phyloP scores from a whole-genome alignment of 2,113 vertebrate species.

The Elachura formosa region DNA sequence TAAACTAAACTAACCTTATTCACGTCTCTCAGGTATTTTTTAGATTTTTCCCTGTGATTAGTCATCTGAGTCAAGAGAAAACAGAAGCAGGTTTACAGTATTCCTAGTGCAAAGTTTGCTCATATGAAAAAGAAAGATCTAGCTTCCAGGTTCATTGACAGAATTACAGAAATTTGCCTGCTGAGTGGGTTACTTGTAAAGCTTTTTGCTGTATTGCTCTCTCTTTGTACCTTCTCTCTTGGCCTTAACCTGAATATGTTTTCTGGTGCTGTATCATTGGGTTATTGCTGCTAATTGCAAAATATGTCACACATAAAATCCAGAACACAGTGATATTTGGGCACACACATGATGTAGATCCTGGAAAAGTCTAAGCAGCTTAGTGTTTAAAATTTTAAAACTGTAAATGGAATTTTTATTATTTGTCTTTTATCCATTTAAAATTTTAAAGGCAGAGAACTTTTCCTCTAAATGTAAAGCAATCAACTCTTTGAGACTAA shows the following conservation, averaged over 20 bases:
- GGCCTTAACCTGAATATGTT: neutral
- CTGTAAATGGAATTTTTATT: neutral
- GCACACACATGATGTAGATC: neutral
- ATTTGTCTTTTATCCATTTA: neutral
- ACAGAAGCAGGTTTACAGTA: neutral
- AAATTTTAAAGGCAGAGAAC: neutral
- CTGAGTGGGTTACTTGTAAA: neutral
- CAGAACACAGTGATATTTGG: neutral
- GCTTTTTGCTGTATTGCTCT: neutral
- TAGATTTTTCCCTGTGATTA: neutral
- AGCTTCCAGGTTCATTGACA: neutral
- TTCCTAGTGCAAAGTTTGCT: neutral
- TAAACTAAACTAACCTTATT: neutral
- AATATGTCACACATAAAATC: neutral
- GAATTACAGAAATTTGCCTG: neutral
- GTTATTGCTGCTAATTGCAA: neutral
- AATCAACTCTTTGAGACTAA: neutral
- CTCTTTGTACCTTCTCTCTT: neutral
- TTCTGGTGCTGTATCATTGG: neutral
- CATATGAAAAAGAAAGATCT: neutral
- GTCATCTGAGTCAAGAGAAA: constrained; percentile 6
- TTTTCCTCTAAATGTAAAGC: neutral
- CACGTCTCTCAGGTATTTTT: neutral
- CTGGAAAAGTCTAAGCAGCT: neutral
- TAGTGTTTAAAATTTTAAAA: neutral